Base-by-base conservation (phyloP, 2,113 vertebrate genomes). In the Syngnathoides biaculeatus region DNA sequence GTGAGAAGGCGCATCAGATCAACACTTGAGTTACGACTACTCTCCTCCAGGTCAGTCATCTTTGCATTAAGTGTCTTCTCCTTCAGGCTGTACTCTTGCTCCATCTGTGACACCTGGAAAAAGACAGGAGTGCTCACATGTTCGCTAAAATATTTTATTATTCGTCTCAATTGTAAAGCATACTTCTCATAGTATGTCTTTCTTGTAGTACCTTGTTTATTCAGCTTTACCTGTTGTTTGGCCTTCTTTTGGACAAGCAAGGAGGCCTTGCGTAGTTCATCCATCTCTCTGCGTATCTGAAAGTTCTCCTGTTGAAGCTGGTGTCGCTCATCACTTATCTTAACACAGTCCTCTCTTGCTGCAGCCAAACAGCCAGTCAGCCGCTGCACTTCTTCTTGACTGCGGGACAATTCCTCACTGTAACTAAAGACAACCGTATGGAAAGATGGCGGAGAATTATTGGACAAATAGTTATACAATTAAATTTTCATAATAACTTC, bases 301-400 rank as follows among this genome's bases (percentile, higher is more conserved):
- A 94, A 89, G 81, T 94, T 97, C 77, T 96, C 95, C 81, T 94
- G 89, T 72, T 98, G 95, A 69, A 98, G 92, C 72, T 91, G 92
- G 19, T 98, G 90, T 42, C 95, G 91, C 71, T 98, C 92, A 65
- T 98, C 96, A 61, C 95, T 95, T 69, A 97, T 82, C n/a, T 71
- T 68, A 6, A 90, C 76, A 63, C 93, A 93, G 80, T 93, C 92
- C 5, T 93, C 89, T 74, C 95, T 91, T 63, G 94, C 92, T 26
- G 89, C 87, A 48, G 93, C 90, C 82, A 99, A 85, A 45, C 75
- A 72, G 58, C 72, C 87, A 86, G 95, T 95, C 80, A 98, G 89
- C 73, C 93, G 93, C 73, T 79, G 86, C 79, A 95, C 89, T 84
- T 91, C 92, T 80, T 96, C 95, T 79, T 93, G 93, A 79, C 90